These are phyloP conservation scores for Lamprologus lemairii DNA, from an alignment of 2,113 vertebrate genomes.

Conservation along the genomic window DNA sequence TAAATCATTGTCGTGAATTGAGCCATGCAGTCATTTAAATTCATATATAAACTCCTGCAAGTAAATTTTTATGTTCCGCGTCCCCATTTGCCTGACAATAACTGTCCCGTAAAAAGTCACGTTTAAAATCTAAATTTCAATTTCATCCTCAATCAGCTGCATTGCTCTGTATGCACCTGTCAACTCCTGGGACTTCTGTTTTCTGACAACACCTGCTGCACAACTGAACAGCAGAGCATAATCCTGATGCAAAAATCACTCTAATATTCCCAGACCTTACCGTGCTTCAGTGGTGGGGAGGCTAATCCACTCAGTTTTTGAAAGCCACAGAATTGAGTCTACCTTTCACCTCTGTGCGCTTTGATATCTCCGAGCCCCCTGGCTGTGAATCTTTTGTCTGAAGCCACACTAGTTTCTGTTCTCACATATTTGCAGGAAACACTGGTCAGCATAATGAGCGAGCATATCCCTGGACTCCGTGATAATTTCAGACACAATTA, in stretches of 20 bases:
- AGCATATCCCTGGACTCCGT: background rate
- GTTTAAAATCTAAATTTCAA: conserved; percentile 24
- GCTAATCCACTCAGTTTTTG: conserved; percentile 2
- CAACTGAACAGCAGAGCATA: background rate
- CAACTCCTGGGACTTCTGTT: background rate
- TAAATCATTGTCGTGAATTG: background rate
- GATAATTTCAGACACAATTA: conserved; percentile 61
- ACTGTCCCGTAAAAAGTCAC: conserved; percentile 9
- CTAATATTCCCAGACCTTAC: background rate
- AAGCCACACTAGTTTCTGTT: background rate
- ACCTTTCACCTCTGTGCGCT: background rate
- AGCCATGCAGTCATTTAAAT: background rate
- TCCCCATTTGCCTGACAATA: background rate
- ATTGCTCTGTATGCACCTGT: background rate
- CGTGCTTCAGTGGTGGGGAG: background rate
- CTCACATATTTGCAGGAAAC: conserved; percentile 2
- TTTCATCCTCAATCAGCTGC: conserved; percentile 42
- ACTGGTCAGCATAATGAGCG: conserved; percentile 33
- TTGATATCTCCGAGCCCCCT: background rate
- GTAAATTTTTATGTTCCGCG: background rate
- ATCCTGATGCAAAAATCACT: background rate
- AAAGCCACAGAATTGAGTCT: conserved; percentile 1
- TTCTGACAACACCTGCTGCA: conserved; percentile 22
- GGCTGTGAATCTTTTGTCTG: background rate
- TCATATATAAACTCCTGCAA: conserved; percentile 16